A percentile compares a stretch with the other conserved stretches of the same genome.
Conservation (phyloP, 2,113 vertebrate genomes). For the Oostethus manadensis region DNA sequence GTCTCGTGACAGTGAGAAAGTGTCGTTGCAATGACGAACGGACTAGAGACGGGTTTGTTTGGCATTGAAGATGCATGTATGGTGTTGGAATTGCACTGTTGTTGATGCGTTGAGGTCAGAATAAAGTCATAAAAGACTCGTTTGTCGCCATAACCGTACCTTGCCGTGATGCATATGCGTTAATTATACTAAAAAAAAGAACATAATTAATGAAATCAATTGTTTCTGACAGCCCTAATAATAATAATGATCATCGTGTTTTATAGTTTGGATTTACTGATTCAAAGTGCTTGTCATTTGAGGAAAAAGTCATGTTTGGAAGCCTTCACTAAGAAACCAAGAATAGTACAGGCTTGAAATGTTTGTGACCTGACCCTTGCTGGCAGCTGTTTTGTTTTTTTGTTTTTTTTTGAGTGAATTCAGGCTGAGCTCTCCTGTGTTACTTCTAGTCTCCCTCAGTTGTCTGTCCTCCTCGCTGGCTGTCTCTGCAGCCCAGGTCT, state of each 20-base stretch:
- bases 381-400: slow-evolving; percentile 49
- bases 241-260: neutral
- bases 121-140: no score
- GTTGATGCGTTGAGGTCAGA: no score
- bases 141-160: no score
- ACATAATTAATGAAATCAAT: no score
- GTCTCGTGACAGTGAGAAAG: no score
- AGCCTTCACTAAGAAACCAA: slow-evolving; percentile 23
- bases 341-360: slow-evolving; percentile 37
- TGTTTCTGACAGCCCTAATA: no score
- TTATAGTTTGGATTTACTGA: neutral
- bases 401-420: slow-evolving; percentile 27
- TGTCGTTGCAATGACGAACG: no score
- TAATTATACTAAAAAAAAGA: no score
- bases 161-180: no score
- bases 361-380: slow-evolving; percentile 48
- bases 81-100: no score
- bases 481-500: slow-evolving; percentile 30
- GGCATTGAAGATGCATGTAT: no score
- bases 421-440: slow-evolving; percentile 46
- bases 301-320: slow-evolving; percentile 24
- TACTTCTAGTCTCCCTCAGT: slow-evolving; percentile 14
- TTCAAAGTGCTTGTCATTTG: slow-evolving; percentile 16
- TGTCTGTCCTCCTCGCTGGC: slow-evolving; percentile 1
- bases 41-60: no score